Evolutionary conservation across 2,797 vertebrate species (phyloP).

Genomic region (Pampus argenteus): DNA sequence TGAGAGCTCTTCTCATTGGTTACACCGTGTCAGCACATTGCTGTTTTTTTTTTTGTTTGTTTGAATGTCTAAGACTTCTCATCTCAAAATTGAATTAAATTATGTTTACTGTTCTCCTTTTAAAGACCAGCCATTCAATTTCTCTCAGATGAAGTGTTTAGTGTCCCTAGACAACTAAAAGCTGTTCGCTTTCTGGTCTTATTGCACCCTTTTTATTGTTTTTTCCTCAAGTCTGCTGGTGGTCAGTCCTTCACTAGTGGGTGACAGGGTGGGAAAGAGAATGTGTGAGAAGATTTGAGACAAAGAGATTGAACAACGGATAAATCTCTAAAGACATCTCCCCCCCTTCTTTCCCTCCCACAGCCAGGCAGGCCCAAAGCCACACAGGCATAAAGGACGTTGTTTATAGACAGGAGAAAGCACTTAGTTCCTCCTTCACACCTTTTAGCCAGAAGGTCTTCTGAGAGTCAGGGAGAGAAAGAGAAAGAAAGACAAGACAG

Average conservation of each 20-base stretch:
- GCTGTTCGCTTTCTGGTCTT: conserved; percentile 25
- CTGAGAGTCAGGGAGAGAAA: conserved; percentile 54
- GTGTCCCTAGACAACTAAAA: conserved; percentile 12
- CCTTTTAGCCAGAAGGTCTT: conserved; percentile 76
- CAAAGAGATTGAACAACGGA: conserved; percentile 44
- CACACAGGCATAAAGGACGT: conserved; percentile 72
- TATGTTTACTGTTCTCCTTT: not conserved
- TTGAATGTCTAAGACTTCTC: not conserved
- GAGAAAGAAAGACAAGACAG: conserved; percentile 22
- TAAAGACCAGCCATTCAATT: not conserved
- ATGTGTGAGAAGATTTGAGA: conserved; percentile 33
- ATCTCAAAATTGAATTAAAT: conserved; percentile 2
- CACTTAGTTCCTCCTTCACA: conserved; percentile 82
- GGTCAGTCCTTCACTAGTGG: conserved; percentile 33
- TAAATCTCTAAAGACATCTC: conserved; percentile 66
- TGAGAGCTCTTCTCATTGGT: conserved; percentile 4
- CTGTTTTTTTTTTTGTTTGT: not conserved
- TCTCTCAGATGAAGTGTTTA: conserved; percentile 1
- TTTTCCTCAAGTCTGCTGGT: conserved; percentile 28
- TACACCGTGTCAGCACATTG: conserved; percentile 5
- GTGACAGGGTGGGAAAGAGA: conserved; percentile 38
- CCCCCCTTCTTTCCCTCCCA: conserved; percentile 46
- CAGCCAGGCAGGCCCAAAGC: conserved; percentile 41
- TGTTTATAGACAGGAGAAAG: conserved; percentile 82
- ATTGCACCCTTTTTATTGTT: conserved; percentile 34